These are phyloP conservation scores for Xylota segnis DNA, from an alignment of 2,888 invertebrate species.

Conservation along the genomic window DNA sequence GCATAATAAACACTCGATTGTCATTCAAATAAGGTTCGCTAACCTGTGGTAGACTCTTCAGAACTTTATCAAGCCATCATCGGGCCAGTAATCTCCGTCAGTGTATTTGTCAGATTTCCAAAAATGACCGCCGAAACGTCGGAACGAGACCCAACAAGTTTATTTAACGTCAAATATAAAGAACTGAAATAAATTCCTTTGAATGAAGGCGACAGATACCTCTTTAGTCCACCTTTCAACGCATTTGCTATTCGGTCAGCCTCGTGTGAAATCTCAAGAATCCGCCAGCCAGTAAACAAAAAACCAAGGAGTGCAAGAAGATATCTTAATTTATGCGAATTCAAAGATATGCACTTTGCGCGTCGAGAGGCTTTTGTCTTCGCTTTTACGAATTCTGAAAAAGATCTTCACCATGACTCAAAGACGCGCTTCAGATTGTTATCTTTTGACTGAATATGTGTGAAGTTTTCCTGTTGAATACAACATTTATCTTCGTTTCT, in stretches of 20 bases:
- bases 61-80: constrained; percentile 69
- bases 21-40: constrained; percentile 77
- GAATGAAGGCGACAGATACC: constrained; percentile 27
- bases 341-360: constrained; percentile 55
- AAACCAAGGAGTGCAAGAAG: constrained; percentile 40
- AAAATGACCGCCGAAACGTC: constrained; percentile 38
- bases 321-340: constrained; percentile 74
- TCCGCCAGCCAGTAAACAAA: neutral
- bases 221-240: constrained; percentile 54
- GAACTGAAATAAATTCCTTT: constrained; percentile 57
- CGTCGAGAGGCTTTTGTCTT: constrained; percentile 38
- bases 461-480: constrained; percentile 28
- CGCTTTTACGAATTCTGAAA: neutral
- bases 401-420: constrained; percentile 37
- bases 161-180: constrained; percentile 34
- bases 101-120: constrained; percentile 51
- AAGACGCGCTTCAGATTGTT: constrained; percentile 44
- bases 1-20: constrained; percentile 83
- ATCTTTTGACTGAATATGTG: constrained; percentile 51
- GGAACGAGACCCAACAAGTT: constrained; percentile 13
- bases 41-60: constrained; percentile 75
- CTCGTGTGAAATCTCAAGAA: constrained; percentile 65
- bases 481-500: no score
- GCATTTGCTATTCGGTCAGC: constrained; percentile 13
- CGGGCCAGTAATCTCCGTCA: constrained; percentile 26